Conservation (phyloP, 2,113 vertebrate species). For the Entomyzon cyanotis region DNA sequence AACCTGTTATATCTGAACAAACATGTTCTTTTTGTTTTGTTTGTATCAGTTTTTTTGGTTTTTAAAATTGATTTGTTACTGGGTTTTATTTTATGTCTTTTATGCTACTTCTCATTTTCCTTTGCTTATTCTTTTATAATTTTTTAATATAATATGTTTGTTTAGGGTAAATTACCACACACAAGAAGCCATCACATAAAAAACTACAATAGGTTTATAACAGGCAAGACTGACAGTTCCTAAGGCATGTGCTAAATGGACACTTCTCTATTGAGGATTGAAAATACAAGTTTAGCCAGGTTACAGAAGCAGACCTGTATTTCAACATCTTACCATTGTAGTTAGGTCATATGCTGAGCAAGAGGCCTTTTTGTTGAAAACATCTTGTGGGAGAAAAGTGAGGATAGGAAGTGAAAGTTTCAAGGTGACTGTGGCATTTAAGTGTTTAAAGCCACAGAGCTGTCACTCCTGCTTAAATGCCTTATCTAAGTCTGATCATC, state of each 20-base stretch:
- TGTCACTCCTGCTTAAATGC: background rate
- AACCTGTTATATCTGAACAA: background rate
- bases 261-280: background rate
- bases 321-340: background rate
- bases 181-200: background rate
- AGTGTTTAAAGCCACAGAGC: background rate
- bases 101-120: background rate
- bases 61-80: too few species aligned
- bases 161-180: background rate
- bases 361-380: background rate
- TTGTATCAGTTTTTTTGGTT: background rate
- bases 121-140: background rate
- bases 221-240: background rate
- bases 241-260: background rate
- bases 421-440: background rate
- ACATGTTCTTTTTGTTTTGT: background rate
- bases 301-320: background rate
- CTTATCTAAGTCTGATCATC: background rate
- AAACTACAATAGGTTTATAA: background rate
- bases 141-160: background rate
- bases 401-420: background rate
- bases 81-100: background rate
- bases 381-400: background rate
- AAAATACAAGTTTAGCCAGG: background rate
- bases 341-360: background rate